Evolutionary conservation across 2,113 vertebrate species (phyloP).

Genomic region (Pongo pygmaeus): DNA sequence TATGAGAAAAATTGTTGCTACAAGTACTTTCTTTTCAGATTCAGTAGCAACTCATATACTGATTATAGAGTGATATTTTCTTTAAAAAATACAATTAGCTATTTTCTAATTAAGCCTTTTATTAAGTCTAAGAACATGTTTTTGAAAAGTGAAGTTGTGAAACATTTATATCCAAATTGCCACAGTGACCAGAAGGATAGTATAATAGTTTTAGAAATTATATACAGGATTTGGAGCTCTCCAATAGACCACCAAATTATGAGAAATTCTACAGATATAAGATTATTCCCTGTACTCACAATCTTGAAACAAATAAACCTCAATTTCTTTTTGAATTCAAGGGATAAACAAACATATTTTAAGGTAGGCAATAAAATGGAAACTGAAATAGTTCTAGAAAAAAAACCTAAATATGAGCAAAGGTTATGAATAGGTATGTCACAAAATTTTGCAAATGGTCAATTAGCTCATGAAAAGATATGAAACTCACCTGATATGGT

Average conservation of each 20-base stretch:
- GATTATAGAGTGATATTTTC: not conserved
- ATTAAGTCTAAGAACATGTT: not conserved
- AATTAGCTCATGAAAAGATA: not conserved
- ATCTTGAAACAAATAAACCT: not conserved
- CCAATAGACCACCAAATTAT: not conserved
- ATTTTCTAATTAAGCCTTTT: not conserved
- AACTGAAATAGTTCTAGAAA: not conserved
- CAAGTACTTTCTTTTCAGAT: not conserved
- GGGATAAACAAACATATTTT: not conserved
- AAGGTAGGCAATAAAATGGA: not conserved
- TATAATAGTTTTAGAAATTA: not conserved
- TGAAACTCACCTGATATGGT: not conserved
- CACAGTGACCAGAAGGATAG: not conserved
- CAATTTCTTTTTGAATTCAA: not conserved
- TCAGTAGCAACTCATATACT: not conserved
- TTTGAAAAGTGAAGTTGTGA: not conserved
- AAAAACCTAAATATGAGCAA: not conserved
- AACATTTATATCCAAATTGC: not conserved
- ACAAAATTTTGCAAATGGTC: not conserved
- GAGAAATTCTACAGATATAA: not conserved
- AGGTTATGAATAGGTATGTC: not conserved
- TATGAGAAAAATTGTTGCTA: not conserved
- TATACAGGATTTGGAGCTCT: not conserved
- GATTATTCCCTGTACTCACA: not conserved
- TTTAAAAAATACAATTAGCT: not conserved